Evolutionary conservation across 2,888 invertebrate genomes (phyloP).

Genomic region (Lasioglossum pauxillum): DNA sequence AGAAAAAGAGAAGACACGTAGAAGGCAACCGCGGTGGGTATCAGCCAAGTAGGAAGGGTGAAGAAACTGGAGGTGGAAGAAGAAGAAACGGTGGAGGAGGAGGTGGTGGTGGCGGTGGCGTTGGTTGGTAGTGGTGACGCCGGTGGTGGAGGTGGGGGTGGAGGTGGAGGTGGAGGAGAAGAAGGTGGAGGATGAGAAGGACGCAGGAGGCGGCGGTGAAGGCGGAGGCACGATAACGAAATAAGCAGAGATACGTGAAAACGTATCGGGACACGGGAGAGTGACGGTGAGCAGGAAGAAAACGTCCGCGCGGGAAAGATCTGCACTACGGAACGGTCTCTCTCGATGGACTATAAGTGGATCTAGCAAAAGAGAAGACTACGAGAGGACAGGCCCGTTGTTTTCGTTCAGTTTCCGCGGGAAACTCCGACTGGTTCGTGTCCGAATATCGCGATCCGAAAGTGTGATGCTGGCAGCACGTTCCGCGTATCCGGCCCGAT

Average conservation of each 20-base stretch:
- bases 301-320: conserved; percentile 44
- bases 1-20: conserved; percentile 26
- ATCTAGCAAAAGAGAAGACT: conserved; percentile 13
- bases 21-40: conserved; percentile 49
- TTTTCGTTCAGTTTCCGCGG: background rate
- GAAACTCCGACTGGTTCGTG: background rate
- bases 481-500: background rate
- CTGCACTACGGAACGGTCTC: background rate
- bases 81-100: conserved; percentile 55
- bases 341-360: background rate
- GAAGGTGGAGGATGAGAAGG: conserved; percentile 63
- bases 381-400: background rate
- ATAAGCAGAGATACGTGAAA: conserved; percentile 73
- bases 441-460: background rate
- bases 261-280: conserved; percentile 69
- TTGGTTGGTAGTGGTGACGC: conserved; percentile 41
- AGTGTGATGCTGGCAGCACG: background rate
- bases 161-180: conserved; percentile 46
- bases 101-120: conserved; percentile 45
- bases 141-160: conserved; percentile 51
- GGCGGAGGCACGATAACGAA: conserved; percentile 74
- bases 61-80: conserved; percentile 66
- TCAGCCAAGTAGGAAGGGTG: conserved; percentile 57
- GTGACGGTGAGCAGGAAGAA: conserved; percentile 65
- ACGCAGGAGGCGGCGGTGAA: conserved; percentile 65